Evolutionary conservation across 2,113 vertebrate genomes (phyloP).

Genomic region (Oncorhynchus mykiss): DNA sequence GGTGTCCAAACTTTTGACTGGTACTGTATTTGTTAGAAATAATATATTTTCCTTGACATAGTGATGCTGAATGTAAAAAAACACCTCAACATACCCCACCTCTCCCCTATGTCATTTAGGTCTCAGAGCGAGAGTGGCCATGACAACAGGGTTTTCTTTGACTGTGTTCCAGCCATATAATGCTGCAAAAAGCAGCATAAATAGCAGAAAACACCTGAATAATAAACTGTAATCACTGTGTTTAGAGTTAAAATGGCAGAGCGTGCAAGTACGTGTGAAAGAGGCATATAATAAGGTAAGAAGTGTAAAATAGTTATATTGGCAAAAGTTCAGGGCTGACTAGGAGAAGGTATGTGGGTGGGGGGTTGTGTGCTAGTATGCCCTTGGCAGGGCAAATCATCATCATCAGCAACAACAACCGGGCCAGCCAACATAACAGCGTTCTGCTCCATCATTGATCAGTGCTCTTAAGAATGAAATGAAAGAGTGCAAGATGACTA

Average conservation of each 20-base stretch:
- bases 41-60: too few species aligned
- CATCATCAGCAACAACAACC: not conserved
- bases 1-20: too few species aligned
- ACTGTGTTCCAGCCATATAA: too few species aligned
- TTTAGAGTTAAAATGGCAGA: not conserved
- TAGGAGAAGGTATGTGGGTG: not conserved
- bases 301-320: not conserved
- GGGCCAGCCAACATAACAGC: not conserved
- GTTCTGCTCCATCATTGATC: conserved; percentile 16
- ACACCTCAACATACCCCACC: too few species aligned
- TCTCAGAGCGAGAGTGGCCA: not conserved
- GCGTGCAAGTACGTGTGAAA: not conserved
- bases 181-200: too few species aligned
- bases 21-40: too few species aligned
- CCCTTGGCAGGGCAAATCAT: conserved; percentile 25
- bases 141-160: too few species aligned
- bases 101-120: not conserved
- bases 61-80: too few species aligned
- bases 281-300: not conserved
- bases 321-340: not conserved
- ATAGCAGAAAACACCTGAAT: too few species aligned
- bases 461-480: conserved; percentile 47
- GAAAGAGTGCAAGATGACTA: conserved; percentile 29
- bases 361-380: not conserved
- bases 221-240: not conserved